These are phyloP conservation scores for Pissodes strobi DNA, from an alignment of 1,140 invertebrate species.

Conservation along the genomic window DNA sequence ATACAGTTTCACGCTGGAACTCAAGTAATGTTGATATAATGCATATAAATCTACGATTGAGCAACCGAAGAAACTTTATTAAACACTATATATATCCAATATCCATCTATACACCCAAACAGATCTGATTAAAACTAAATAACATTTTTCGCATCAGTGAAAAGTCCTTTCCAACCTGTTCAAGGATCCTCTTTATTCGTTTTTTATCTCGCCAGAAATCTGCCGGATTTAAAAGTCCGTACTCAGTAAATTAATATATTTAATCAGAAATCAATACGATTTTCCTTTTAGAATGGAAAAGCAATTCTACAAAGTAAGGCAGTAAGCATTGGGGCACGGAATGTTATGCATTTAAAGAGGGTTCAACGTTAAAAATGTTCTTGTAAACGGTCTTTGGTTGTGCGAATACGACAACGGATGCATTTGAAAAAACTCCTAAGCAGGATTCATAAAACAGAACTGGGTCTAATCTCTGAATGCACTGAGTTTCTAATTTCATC, in stretches of 20 bases:
- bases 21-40: no score
- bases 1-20: no score
- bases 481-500: no score
- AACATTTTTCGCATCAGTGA: background rate
- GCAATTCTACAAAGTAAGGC: constrained; percentile 34
- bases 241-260: constrained; percentile 33
- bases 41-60: no score
- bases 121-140: constrained; percentile 13
- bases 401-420: background rate
- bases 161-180: constrained; percentile 16
- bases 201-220: constrained; percentile 26
- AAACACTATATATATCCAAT: no score
- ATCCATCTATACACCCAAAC: no score
- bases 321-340: constrained; percentile 25
- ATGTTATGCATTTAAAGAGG: constrained; percentile 38
- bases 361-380: constrained; percentile 33
- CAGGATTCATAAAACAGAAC: no score
- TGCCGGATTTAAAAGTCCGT: constrained; percentile 26
- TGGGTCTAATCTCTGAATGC: no score
- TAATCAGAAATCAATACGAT: constrained; percentile 35
- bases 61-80: no score
- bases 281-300: constrained; percentile 32
- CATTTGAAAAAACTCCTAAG: background rate
- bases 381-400: constrained; percentile 25
- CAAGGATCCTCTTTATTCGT: constrained; percentile 12